phyloP scores from a whole-genome alignment of 2,888 invertebrate species.

The Eupeodes luniger region DNA sequence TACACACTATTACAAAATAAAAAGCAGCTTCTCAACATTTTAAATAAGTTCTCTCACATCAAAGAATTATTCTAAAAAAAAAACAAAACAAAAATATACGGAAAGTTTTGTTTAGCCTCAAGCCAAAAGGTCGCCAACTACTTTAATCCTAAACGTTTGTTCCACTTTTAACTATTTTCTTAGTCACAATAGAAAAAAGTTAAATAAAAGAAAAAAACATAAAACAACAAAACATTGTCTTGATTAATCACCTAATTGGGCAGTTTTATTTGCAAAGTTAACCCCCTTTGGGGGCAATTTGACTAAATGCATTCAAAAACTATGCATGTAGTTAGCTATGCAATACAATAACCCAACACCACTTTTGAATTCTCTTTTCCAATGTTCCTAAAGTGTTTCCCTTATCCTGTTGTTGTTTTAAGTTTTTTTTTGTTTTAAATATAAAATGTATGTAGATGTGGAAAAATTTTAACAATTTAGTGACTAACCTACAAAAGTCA shows the following conservation, averaged over 20 bases:
- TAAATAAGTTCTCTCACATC: not conserved
- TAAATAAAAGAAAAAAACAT: not conserved
- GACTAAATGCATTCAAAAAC: conserved; percentile 26
- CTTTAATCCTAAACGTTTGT: conserved; percentile 28
- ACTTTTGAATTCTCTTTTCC: conserved; percentile 39
- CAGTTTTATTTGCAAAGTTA: conserved; percentile 68
- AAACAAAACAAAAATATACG: not conserved
- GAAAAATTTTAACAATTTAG: conserved; percentile 50
- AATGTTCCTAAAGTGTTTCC: conserved; percentile 44
- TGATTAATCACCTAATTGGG: conserved; percentile 70
- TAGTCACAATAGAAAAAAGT: not conserved
- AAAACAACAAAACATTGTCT: conserved; percentile 19
- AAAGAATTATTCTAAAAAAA: not conserved
- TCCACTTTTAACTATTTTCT: conserved; percentile 27
- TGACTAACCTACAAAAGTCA: conserved; percentile 67
- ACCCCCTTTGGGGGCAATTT: conserved; percentile 52
- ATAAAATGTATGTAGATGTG: not conserved
- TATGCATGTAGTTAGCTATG: not conserved
- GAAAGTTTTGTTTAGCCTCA: conserved; percentile 2
- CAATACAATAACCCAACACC: conserved; percentile 35
- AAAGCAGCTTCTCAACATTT: not conserved
- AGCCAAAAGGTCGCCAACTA: conserved; percentile 25
- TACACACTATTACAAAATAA: too few species aligned
- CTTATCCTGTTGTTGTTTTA: not conserved
- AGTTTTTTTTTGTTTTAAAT: not conserved